Base-by-base conservation (phyloP, 1,140 invertebrate species). In the Papilio polyxenes region DNA sequence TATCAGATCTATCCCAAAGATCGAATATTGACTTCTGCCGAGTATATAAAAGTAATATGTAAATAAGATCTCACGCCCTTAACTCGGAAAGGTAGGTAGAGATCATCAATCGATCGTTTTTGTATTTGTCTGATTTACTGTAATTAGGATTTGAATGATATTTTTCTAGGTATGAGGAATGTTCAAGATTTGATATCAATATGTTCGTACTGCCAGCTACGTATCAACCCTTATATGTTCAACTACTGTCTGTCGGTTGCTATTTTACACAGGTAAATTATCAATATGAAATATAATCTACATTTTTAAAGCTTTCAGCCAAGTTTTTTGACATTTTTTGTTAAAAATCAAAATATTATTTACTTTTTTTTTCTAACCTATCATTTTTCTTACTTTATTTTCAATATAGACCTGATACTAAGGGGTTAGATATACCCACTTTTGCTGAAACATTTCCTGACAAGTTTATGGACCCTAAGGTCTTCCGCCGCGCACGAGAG, bases 181-280 rank as follows among this genome's bases (percentile, higher is more conserved):
- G 92, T 96, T 31, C 96, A 97, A 1, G 97, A 97, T 80, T 95
- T 98, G 51, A 89, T 96, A 82, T 97, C 97, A 0, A 92, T 97
- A 11, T 95, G 96, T 10, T 96, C 96, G 4, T 98, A 96, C 87
- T 96, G 96, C 82, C 96, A 97, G 59, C 96, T 97, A 88, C 96
- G 96, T 31, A 91, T 97, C 51, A 98, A 98, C 90, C 96, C 97
- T 0, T 96, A 97, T 87, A 92, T 98, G 92, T 98, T 97, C 93
- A 96, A 97, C 90, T 98, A 98, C 88, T 96, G 96, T 9, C 88
- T 97, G 0, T 97, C 97, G 2, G 77, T 79, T 56, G 77, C 77
- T 17, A 59, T 79, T 62, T 79, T 97, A 65, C 97, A 98, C 95
- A 96, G 97, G 94, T 95, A 86, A 59, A 23, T 76, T 76, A 75